phyloP scores from a whole-genome alignment of 2,888 invertebrate genomes.

The Brachyptera risi region DNA sequence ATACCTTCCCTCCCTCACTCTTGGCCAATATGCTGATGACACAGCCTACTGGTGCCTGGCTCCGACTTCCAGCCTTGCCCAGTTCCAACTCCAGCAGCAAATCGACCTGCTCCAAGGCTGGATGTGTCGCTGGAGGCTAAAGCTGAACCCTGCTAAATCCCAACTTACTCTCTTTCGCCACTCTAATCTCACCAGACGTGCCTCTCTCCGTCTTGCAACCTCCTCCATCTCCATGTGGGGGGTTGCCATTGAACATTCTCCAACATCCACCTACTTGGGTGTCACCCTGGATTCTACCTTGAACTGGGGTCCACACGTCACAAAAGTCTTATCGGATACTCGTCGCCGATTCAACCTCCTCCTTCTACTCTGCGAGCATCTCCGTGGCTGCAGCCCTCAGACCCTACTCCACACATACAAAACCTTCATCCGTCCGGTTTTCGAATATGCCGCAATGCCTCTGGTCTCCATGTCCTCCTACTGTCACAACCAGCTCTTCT shows the following conservation, averaged over 20 bases:
- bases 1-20: background rate
- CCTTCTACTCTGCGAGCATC: background rate
- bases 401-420: background rate
- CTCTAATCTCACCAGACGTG: background rate
- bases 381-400: background rate
- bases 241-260: background rate
- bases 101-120: background rate
- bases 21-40: background rate
- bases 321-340: background rate
- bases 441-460: background rate
- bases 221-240: background rate
- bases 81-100: background rate
- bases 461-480: background rate
- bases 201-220: background rate
- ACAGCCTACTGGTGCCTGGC: background rate
- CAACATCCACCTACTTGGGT: background rate
- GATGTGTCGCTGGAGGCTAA: background rate
- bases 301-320: background rate
- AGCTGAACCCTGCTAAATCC: background rate
- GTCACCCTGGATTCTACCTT: background rate
- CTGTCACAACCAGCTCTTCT: no score
- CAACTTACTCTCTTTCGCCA: background rate
- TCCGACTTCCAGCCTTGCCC: background rate
- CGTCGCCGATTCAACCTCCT: background rate
- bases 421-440: background rate